phyloP scores from a whole-genome alignment of 1,140 invertebrate species.

The Drosophila navojoa region DNA sequence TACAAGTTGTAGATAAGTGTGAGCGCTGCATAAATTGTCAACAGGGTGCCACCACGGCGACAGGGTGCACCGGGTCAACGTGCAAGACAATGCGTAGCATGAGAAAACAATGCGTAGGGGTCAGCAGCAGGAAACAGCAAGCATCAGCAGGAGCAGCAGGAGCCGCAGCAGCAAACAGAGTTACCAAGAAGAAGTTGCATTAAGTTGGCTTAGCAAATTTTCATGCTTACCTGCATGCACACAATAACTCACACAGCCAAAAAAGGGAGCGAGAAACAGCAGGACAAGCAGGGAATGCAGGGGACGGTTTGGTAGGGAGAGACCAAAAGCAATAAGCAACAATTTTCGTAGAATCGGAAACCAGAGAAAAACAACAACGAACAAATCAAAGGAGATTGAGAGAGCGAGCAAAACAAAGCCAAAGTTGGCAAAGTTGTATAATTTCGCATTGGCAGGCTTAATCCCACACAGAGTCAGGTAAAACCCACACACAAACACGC shows the following conservation, averaged over 20 bases:
- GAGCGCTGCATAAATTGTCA: constrained; percentile 46
- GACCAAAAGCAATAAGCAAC: constrained; percentile 76
- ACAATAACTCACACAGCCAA: constrained; percentile 50
- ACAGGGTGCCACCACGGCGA: neutral
- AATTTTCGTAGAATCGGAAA: constrained; percentile 62
- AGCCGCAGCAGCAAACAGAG: constrained; percentile 28
- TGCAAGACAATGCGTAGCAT: constrained; percentile 49
- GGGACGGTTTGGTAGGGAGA: constrained; percentile 23
- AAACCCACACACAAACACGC: constrained; percentile 53
- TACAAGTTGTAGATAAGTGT: constrained; percentile 44
- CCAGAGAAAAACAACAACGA: constrained; percentile 24
- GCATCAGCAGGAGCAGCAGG: constrained; percentile 1
- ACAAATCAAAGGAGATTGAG: constrained; percentile 11
- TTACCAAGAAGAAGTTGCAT: constrained; percentile 66
- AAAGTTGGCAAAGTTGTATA: constrained; percentile 70
- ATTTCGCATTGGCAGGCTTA: constrained; percentile 80
- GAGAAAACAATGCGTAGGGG: constrained; percentile 58
- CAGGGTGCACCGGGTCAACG: constrained; percentile 25
- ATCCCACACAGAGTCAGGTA: constrained; percentile 74
- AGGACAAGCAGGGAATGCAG: constrained; percentile 3
- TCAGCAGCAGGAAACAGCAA: constrained; percentile 35
- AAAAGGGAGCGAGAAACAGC: neutral
- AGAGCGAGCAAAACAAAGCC: constrained; percentile 40
- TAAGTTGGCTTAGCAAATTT: constrained; percentile 79
- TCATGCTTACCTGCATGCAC: constrained; percentile 69